These are phyloP conservation scores for Crematogaster levior DNA, from an alignment of 2,888 invertebrate species.

Conservation along the genomic window DNA sequence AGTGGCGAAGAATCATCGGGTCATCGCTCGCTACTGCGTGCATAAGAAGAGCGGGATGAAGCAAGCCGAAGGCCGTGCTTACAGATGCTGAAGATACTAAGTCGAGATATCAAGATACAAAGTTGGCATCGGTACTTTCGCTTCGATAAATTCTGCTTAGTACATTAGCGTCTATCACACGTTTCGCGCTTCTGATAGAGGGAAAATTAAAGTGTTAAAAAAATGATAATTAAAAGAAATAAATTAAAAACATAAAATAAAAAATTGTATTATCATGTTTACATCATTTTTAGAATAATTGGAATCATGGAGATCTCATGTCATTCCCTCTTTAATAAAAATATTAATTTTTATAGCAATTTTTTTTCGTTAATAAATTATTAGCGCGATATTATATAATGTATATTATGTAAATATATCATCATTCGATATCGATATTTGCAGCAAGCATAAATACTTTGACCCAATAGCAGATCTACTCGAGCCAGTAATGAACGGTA, in stretches of 20 bases:
- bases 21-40: conserved; percentile 39
- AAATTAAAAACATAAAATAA: background rate
- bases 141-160: conserved; percentile 7
- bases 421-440: background rate
- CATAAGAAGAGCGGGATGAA: background rate
- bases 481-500: background rate
- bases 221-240: background rate
- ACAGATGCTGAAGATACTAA: conserved; percentile 59
- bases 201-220: background rate
- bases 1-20: conserved; percentile 64
- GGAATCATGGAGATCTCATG: background rate
- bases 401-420: background rate
- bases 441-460: background rate
- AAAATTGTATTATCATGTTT: background rate
- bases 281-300: background rate
- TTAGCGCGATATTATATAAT: background rate
- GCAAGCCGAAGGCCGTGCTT: conserved; percentile 45
- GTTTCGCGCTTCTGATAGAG: background rate
- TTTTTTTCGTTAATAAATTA: background rate
- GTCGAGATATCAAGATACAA: conserved; percentile 36
- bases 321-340: background rate
- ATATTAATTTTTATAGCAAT: background rate
- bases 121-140: conserved; percentile 39
- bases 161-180: background rate
- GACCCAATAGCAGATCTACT: background rate